Evolutionary conservation across 2,888 invertebrate genomes (phyloP), one percentile per base, ranked within the genome.

Genomic region (Microctonus brassicae): DNA sequence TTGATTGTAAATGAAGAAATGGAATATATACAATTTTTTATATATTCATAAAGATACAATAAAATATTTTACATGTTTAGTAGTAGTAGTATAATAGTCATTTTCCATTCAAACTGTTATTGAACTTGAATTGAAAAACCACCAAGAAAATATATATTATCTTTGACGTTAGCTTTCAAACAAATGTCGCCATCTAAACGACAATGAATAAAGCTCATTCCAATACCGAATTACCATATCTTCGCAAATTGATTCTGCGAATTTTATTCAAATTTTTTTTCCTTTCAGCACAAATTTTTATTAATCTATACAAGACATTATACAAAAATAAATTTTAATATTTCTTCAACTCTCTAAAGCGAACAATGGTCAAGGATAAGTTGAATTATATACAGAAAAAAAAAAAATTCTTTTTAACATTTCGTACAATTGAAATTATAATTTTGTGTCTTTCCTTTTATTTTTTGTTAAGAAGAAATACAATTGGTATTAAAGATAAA

Each of bases 161-260:
- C n/a, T 1, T 6, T 17, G n/a, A 7, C 17, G 6, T 47, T 20
- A 6, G 17, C 47, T 47, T 47, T 47, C 47, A 17, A 47, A 47
- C 47, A 20, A 58, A 33, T 58, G 33, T 34, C 58, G 58, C 58
- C 58, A 58, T 58, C 58, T 58, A 22, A 34, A 58, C 58, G 58
- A 22, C 20, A 34, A n/a, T 13, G 5, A 33, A 34, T 13, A 58
- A 24, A 58, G 29, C 58, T 58, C 34, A 0, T 7, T 47, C n/a
- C 47, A 47, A 47, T 20, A 7, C 17, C 17, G 7, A 3, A 47
- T 47, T 47, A 17, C 17, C 47, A 47, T 47, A n/a, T n/a, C 20
- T 47, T 47, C 17, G 7, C 17, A 47, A 20, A 47, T 17, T 47
- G 47, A 7, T 17, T 7, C 17, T 7, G 4, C 6, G 20, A 17